Percentiles rank a stretch among this genome's conserved stretches.
Evolutionary conservation across 1,140 invertebrate species (phyloP).

Genomic region (Zaprionus vittiger): DNA sequence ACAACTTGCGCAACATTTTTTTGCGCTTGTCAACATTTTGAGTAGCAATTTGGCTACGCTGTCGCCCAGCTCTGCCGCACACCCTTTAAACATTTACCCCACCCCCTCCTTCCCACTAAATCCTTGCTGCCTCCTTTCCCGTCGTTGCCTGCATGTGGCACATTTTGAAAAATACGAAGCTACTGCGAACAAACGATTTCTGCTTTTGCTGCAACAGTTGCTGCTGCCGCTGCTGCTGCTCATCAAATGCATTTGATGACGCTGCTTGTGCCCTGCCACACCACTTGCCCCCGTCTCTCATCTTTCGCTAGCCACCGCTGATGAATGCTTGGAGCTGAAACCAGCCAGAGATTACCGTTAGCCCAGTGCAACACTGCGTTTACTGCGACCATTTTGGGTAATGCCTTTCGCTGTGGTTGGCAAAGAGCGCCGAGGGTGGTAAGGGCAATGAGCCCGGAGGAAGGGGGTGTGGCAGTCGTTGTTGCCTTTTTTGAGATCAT

Average conservation of each 20-base stretch:
- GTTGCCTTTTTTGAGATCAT: conserved; percentile 34
- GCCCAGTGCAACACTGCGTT: conserved; percentile 18
- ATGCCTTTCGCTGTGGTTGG: not conserved
- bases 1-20: conserved; percentile 31
- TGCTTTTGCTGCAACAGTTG: conserved; percentile 35
- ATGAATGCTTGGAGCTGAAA: not conserved
- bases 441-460: not conserved
- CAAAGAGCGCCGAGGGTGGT: not conserved
- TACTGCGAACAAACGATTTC: conserved; percentile 37
- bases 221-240: conserved; percentile 9
- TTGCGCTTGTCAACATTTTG: conserved; percentile 51
- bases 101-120: not conserved
- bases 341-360: conserved; percentile 31
- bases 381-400: not conserved
- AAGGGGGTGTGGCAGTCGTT: not conserved
- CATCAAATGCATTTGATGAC: conserved; percentile 34
- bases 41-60: conserved; percentile 46
- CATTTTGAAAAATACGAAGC: conserved; percentile 42
- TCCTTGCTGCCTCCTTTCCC: too few relatives aligned
- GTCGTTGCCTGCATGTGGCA: conserved; percentile 26
- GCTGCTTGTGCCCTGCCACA: not conserved
- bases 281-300: not conserved
- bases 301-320: not conserved
- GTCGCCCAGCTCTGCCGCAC: not conserved
- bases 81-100: not conserved